Conservation (phyloP, 2,797 vertebrate species). For the Decapterus maruadsi region DNA sequence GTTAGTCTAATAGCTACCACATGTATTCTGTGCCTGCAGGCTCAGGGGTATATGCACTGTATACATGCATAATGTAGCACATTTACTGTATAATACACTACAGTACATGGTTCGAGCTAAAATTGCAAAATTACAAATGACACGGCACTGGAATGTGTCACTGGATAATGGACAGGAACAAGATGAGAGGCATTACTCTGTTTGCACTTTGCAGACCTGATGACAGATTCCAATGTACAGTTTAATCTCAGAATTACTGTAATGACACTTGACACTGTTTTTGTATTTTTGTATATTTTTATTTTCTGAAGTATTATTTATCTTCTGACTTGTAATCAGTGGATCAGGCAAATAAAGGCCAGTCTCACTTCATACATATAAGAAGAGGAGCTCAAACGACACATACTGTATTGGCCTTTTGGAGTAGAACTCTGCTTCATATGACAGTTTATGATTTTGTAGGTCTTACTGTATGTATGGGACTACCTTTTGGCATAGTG, state of each 20-base stretch:
- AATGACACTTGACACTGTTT: neutral
- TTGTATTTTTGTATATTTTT: neutral
- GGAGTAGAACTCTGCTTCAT: constrained; percentile 10
- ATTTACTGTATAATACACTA: neutral
- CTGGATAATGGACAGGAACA: neutral
- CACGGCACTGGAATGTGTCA: constrained; percentile 11
- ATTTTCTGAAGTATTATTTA: neutral
- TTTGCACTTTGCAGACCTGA: constrained; percentile 10
- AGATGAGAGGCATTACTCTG: constrained; percentile 2
- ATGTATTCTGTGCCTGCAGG: constrained; percentile 39
- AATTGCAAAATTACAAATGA: constrained; percentile 15
- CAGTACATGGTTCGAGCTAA: neutral
- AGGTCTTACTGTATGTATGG: neutral
- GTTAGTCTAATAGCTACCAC: constrained; percentile 15
- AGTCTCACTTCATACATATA: constrained; percentile 4
- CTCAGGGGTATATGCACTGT: neutral
- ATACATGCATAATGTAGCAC: constrained; percentile 16
- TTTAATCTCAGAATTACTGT: constrained; percentile 11
- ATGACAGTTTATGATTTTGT: neutral
- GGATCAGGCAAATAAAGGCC: neutral
- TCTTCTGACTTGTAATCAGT: neutral
- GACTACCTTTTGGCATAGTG: neutral
- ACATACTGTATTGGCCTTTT: neutral
- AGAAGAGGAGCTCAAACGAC: neutral
- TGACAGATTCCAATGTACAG: neutral